Evolutionary conservation across 37 sponge, comb jelly and placozoan species (phyloP).

Genomic region (Aplysina aerophoba): DNA sequence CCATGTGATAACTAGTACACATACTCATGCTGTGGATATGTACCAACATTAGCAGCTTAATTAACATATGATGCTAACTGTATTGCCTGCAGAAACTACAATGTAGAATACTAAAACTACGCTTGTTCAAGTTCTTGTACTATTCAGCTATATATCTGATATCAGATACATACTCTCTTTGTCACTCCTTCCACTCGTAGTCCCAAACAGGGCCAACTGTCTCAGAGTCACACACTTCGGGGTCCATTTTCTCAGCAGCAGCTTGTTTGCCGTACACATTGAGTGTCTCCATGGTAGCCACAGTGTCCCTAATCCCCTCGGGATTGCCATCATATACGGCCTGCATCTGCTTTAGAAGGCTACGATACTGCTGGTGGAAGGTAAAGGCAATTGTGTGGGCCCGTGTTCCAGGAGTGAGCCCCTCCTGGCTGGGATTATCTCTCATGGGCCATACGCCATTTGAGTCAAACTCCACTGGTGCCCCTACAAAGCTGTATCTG

Average conservation of each 20-base stretch:
- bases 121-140: too few species aligned
- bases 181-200: conserved; percentile 6
- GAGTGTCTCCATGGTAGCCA: conserved; percentile 60
- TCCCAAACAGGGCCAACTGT: conserved; percentile 20
- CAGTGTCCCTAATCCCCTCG: conserved; percentile 29
- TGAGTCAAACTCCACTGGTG: conserved; percentile 24
- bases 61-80: too few species aligned
- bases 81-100: too few species aligned
- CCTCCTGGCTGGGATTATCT: conserved; percentile 39
- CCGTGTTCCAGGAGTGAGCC: background rate
- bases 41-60: too few species aligned
- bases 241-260: conserved; percentile 35
- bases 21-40: too few species aligned
- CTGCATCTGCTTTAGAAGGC: conserved; percentile 40
- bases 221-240: background rate
- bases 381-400: conserved; percentile 37
- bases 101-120: too few species aligned
- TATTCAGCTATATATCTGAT: too few species aligned
- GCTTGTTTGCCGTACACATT: conserved; percentile 57
- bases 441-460: conserved; percentile 68
- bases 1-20: too few species aligned
- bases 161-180: too few species aligned
- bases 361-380: conserved; percentile 48
- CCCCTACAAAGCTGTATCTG: conserved; percentile 25
- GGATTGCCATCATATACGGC: conserved; percentile 41